Conservation (phyloP, 2,888 invertebrate species). For the Pterobdella sp. region DNA sequence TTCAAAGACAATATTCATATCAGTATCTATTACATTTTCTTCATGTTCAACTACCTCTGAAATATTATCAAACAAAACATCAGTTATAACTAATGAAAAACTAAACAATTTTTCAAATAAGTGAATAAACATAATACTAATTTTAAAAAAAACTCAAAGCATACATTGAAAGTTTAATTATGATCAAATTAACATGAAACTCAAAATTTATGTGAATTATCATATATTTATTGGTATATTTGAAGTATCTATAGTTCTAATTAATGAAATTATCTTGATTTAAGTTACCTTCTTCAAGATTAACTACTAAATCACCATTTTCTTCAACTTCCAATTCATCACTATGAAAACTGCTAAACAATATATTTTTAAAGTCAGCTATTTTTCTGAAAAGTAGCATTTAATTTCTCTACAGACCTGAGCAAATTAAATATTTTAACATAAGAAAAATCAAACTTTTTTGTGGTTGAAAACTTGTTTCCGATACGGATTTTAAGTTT, state of each 20-base stretch:
- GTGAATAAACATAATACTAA: not conserved
- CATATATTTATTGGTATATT: not conserved
- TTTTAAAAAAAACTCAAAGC: not conserved
- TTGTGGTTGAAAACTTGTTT: conserved; percentile 44
- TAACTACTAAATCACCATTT: not conserved
- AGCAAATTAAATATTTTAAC: not conserved
- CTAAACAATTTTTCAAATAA: not conserved
- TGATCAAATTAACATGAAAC: not conserved
- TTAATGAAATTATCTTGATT: too few species aligned
- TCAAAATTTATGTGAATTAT: not conserved
- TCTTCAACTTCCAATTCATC: not conserved
- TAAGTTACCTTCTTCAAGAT: conserved; percentile 8
- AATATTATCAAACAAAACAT: not conserved
- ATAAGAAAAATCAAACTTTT: conserved; percentile 40
- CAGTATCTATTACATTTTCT: conserved; percentile 16
- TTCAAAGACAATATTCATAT: not conserved
- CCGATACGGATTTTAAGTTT: conserved; percentile 48
- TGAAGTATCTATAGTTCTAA: too few species aligned
- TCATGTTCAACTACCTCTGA: conserved; percentile 20
- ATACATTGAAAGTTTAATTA: not conserved
- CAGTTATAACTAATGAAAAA: not conserved
- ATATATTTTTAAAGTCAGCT: too few species aligned
- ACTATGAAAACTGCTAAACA: too few species aligned
- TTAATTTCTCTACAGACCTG: not conserved
- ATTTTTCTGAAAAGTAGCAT: too few species aligned